phyloP scores from a whole-genome alignment of 2,888 invertebrate species.

The Drosophila paucipuncta region DNA sequence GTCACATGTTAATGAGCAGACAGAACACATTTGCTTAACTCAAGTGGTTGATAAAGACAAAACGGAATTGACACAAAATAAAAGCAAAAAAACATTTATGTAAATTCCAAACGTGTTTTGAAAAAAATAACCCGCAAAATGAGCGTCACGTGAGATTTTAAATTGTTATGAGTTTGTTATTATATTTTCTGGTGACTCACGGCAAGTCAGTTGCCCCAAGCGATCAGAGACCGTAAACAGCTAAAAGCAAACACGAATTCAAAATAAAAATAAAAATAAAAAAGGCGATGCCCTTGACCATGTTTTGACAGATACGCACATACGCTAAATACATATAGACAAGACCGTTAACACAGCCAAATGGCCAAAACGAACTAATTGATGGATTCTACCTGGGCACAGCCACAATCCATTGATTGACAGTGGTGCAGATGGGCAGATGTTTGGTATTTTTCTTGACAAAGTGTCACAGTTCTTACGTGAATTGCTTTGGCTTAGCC shows the following conservation, averaged over 20 bases:
- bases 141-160: constrained; percentile 57
- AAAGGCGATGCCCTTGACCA: constrained; percentile 66
- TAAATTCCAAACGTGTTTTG: constrained; percentile 62
- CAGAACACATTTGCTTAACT: constrained; percentile 33
- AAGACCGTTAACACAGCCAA: constrained; percentile 19
- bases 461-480: constrained; percentile 3
- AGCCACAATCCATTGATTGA: constrained; percentile 23
- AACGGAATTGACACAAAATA: constrained; percentile 18
- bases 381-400: constrained; percentile 49
- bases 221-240: constrained; percentile 21
- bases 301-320: constrained; percentile 53
- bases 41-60: constrained; percentile 53
- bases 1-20: constrained; percentile 51
- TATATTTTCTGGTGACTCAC: constrained; percentile 47
- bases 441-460: constrained; percentile 35
- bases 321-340: background rate
- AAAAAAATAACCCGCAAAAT: constrained; percentile 42
- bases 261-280: constrained; percentile 7
- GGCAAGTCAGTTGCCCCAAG: constrained; percentile 45
- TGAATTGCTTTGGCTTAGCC: constrained; percentile 1
- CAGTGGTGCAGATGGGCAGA: constrained; percentile 35
- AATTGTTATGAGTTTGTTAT: constrained; percentile 8
- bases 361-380: constrained; percentile 18
- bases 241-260: constrained; percentile 19
- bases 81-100: constrained; percentile 23